These are phyloP conservation scores for Myiozetetes cayanensis DNA, from an alignment of 2,113 vertebrate genomes.

Conservation along the genomic window DNA sequence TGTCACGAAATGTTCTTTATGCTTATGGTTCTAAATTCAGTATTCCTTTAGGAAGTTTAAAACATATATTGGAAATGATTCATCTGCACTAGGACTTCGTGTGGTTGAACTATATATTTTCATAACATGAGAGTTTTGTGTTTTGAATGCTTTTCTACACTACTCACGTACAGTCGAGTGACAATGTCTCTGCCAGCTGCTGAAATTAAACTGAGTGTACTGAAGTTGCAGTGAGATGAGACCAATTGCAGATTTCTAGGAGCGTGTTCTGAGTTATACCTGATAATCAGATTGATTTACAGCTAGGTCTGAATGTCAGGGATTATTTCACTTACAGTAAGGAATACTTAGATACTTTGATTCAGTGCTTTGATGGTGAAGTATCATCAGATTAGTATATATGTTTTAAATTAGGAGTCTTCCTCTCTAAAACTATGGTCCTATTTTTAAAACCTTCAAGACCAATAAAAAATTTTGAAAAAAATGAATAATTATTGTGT, in stretches of 20 bases:
- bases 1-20: not conserved
- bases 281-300: not conserved
- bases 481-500: not conserved
- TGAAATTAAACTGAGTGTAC: not conserved
- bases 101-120: not conserved
- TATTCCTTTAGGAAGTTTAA: not conserved
- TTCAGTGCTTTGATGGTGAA: not conserved
- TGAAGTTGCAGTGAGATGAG: not conserved
- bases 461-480: not conserved
- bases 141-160: not conserved
- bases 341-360: not conserved
- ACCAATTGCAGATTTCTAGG: not conserved
- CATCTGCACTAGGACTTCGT: not conserved
- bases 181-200: not conserved
- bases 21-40: not conserved
- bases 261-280: not conserved
- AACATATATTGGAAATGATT: not conserved
- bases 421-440: not conserved
- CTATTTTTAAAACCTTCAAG: not conserved
- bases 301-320: not conserved
- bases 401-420: not conserved
- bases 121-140: not conserved
- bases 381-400: not conserved
- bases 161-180: not conserved
- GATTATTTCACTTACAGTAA: not conserved